These are phyloP conservation scores for Acomys russatus DNA, from an alignment of 2,797 vertebrate species.

Conservation along the genomic window DNA sequence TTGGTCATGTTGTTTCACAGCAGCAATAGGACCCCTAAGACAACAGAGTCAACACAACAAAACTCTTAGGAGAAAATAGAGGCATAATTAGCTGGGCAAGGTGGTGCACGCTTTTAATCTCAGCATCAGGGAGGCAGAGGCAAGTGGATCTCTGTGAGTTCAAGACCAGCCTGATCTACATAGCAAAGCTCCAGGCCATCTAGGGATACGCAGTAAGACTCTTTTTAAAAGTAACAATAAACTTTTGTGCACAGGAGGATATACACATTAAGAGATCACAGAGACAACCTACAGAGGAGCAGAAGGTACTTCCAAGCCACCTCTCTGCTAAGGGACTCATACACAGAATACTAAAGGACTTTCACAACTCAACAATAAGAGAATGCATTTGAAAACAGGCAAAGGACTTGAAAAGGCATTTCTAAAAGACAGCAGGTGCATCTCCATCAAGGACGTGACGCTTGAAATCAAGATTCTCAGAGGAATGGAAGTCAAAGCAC, in stretches of 20 bases:
- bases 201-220: not conserved
- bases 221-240: not conserved
- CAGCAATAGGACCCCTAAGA: not conserved
- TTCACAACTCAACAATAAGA: slow-evolving; percentile 5
- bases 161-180: not conserved
- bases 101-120: too few relatives aligned
- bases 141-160: not conserved
- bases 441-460: not conserved
- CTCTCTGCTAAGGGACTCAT: slow-evolving; percentile 14
- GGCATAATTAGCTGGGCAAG: too few relatives aligned
- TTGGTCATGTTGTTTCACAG: not conserved
- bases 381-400: slow-evolving; percentile 22
- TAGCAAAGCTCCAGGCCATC: not conserved
- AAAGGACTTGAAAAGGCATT: not conserved
- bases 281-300: not conserved
- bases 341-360: slow-evolving; percentile 23
- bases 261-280: not conserved
- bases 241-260: not conserved
- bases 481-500: not conserved
- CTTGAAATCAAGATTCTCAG: not conserved
- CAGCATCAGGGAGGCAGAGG: not conserved
- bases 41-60: not conserved
- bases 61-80: slow-evolving; percentile 24
- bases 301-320: slow-evolving; percentile 41
- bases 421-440: not conserved